Percentiles rank a stretch among this genome's conserved stretches.
Conservation (phyloP, 2,888 invertebrate genomes). For the Noctua janthe region DNA sequence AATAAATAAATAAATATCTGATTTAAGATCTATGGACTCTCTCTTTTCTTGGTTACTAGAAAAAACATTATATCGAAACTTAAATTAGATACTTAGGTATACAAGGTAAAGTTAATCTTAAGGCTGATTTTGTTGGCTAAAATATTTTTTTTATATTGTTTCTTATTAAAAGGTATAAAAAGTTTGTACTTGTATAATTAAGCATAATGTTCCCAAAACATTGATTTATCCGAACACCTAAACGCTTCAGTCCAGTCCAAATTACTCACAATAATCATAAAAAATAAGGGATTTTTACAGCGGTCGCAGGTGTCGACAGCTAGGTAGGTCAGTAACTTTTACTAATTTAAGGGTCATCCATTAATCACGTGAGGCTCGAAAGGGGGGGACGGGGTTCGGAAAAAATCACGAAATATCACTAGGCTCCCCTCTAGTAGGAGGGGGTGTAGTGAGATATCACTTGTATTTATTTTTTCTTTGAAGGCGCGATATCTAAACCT, state of each 20-base stretch:
- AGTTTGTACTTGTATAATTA: neutral
- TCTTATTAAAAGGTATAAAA: neutral
- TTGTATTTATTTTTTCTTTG: too few relatives aligned
- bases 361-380: too few relatives aligned
- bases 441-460: too few relatives aligned
- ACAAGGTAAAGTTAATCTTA: neutral
- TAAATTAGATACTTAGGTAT: neutral
- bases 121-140: too few relatives aligned
- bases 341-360: constrained; percentile 4
- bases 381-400: too few relatives aligned
- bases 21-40: neutral
- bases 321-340: neutral
- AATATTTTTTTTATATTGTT: neutral
- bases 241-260: constrained; percentile 5
- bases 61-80: neutral
- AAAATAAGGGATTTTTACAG: constrained; percentile 14
- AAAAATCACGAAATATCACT: too few relatives aligned
- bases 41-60: neutral
- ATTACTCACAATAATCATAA: neutral
- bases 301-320: neutral
- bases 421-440: too few relatives aligned
- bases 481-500: too few relatives aligned
- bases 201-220: neutral
- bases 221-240: neutral
- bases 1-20: too few relatives aligned